Conservation (phyloP, 2,113 vertebrate genomes). For the Desmodus rotundus region DNA sequence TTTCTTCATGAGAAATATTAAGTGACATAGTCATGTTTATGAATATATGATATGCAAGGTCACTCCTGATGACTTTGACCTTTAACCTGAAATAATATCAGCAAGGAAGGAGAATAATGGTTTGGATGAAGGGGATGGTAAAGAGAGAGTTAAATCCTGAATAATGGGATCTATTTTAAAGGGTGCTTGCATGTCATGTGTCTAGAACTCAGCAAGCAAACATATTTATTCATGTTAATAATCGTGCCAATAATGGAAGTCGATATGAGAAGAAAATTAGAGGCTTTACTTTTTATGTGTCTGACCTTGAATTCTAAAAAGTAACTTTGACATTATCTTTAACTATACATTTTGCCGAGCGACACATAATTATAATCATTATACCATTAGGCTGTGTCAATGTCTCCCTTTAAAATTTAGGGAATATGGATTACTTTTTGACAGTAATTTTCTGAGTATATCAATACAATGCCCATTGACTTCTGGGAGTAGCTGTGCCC, state of each 20-base stretch:
- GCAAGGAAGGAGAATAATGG: neutral
- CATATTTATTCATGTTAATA: conserved; percentile 7
- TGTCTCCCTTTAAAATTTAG: neutral
- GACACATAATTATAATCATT: conserved; percentile 2
- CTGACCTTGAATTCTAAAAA: neutral
- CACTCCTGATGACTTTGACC: neutral
- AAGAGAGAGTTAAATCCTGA: neutral
- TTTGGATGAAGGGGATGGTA: neutral
- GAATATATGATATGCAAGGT: neutral
- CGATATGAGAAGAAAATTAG: neutral
- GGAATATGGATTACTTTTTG: neutral
- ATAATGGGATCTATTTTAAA: neutral
- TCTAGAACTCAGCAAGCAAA: neutral
- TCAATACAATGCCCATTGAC: neutral
- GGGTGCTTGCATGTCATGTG: neutral
- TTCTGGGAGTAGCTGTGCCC: neutral
- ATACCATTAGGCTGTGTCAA: neutral
- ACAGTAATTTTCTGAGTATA: neutral
- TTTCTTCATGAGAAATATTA: neutral
- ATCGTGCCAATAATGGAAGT: neutral
- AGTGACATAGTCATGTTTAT: neutral
- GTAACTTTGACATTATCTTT: neutral
- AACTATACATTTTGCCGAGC: neutral
- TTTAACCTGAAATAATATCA: neutral
- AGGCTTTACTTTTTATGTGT: neutral